Base-by-base conservation (phyloP, 2,888 invertebrate species). In the Drosophila stalkeri region DNA sequence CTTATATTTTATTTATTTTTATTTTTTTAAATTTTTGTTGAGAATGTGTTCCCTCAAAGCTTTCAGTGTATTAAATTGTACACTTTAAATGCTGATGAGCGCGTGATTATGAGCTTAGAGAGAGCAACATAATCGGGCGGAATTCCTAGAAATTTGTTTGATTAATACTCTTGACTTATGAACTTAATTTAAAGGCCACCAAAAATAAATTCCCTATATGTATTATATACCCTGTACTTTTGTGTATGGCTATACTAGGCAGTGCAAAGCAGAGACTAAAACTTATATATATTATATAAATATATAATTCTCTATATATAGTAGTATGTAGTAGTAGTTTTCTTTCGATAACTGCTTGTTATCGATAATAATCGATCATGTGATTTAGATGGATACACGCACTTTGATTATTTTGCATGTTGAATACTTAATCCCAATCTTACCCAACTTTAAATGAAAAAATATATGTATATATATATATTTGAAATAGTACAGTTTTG, bases 111-210 rank as follows among this genome's bases (percentile, higher is more conserved):
- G 18, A n/a, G 31, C n/a, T 49, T 18, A 3, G 31, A 12, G 31
- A 18, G 49, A 12, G 14, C 49, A 51, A 5, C 49, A 49, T 31
- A 49, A 31, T 49, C 49, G 6, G 33, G 18, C 49, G 49, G 1
- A 33, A 18, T 51, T 51, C 49, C 49, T 33, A 33, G 49, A 51
- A 51, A 12, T 49, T 18, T 18, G 7, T 18, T 49, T n/a, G 18
- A 49, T 49, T 49, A 33, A 33, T n/a, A 33, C 11, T 33, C 31
- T 49, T 33, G 31, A 33, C 49, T 18, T 33, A 0, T 18, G 49
- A n/a, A 18, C 33, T 18, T 7, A 33, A 51, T 51, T 51, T 18
- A 33, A 33, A 33, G n/a, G 12, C 18, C 12, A 12, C 6, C 31
- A 7, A 33, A 33, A 33, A 12, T 33, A 33, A 18, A 12, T 51